Conservation (phyloP, 2,888 invertebrate species). For the Parthenolecanium corni region DNA sequence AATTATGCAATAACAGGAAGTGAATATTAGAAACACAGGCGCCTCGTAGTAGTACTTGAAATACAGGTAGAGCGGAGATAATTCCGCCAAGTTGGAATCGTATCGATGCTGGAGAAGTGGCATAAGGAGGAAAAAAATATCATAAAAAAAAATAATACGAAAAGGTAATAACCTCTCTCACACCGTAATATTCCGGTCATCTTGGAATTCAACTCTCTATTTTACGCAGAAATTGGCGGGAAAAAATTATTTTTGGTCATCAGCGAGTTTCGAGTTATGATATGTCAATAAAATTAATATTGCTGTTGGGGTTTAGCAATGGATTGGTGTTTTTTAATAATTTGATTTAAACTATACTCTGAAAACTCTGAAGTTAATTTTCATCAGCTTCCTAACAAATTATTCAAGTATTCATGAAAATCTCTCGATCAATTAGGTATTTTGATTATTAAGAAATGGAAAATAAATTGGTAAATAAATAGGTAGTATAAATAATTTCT, state of each 20-base stretch:
- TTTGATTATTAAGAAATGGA: too few relatives aligned
- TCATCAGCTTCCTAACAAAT: too few relatives aligned
- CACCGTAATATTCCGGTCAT: constrained; percentile 26
- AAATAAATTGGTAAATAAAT: too few relatives aligned
- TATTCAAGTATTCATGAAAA: too few relatives aligned
- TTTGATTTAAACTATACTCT: too few relatives aligned
- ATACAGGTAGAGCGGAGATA: constrained; percentile 17
- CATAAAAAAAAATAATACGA: neutral
- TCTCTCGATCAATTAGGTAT: too few relatives aligned
- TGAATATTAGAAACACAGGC: constrained; percentile 20
- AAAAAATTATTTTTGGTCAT: constrained; percentile 2
- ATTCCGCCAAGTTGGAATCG: constrained; percentile 17
- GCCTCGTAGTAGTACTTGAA: constrained; percentile 21
- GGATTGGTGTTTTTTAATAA: too few relatives aligned
- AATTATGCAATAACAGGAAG: constrained; percentile 28
- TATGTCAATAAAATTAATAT: neutral
- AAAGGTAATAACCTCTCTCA: constrained; percentile 29
- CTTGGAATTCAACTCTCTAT: constrained; percentile 24
- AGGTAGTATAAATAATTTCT: too few relatives aligned
- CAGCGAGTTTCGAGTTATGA: neutral
- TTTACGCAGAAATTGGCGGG: constrained; percentile 3
- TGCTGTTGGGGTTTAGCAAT: neutral
- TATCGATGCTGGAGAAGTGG: constrained; percentile 1
- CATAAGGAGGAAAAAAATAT: neutral
- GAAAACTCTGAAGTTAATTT: too few relatives aligned